These are phyloP conservation scores for Gambelia wislizenii DNA, from an alignment of 2,797 vertebrate species.

Conservation along the genomic window DNA sequence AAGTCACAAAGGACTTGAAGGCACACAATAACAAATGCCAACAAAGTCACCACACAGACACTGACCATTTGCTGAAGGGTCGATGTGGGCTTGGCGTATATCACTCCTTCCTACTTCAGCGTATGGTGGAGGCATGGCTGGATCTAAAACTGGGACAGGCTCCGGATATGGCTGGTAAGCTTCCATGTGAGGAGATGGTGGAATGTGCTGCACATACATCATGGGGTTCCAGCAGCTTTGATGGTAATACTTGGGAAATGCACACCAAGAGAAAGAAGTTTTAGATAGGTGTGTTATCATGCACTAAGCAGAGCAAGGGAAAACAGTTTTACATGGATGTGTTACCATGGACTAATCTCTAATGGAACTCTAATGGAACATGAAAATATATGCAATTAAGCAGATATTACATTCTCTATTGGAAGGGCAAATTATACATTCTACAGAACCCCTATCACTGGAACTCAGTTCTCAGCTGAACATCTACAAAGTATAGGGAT, in stretches of 20 bases:
- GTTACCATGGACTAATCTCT: no score
- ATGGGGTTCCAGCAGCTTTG: slow-evolving; percentile 89
- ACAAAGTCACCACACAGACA: slow-evolving; percentile 17
- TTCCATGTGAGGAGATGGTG: slow-evolving; percentile 69
- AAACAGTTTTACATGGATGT: neutral
- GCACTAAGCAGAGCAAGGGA: no score
- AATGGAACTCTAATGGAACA: neutral
- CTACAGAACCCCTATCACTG: neutral
- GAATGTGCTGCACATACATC: slow-evolving; percentile 82
- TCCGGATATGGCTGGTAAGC: slow-evolving; percentile 81
- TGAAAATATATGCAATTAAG: neutral
- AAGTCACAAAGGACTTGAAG: no score
- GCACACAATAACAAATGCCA: no score
- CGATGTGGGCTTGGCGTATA: slow-evolving; percentile 63
- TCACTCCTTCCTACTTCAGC: slow-evolving; percentile 76
- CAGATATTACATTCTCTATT: neutral
- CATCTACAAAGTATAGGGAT: neutral
- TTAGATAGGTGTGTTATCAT: neutral
- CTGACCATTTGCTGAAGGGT: slow-evolving; percentile 69
- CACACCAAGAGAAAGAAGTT: neutral
- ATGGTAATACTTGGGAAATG: slow-evolving; percentile 85
- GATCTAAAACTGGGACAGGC: slow-evolving; percentile 75
- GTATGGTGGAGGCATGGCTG: slow-evolving; percentile 76
- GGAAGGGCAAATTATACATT: neutral
- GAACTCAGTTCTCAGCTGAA: neutral